These are phyloP conservation scores for Nyctibius bracteatus DNA, from an alignment of 2,113 vertebrate genomes.

Conservation along the genomic window DNA sequence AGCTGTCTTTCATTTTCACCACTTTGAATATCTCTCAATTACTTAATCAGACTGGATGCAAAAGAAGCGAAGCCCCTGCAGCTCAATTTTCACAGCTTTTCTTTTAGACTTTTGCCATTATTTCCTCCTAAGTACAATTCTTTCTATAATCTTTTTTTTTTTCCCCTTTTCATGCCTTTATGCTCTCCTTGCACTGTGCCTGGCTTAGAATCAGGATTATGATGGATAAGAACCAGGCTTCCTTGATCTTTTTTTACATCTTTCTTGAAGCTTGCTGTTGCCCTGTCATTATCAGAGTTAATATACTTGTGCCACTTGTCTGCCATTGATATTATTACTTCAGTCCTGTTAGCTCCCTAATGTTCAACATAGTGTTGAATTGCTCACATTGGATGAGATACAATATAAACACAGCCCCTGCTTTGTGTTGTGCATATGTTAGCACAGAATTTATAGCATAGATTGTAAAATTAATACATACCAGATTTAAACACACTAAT, in stretches of 20 bases:
- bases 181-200: background rate
- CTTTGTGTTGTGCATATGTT: fast-evolving
- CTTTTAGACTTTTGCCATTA: background rate
- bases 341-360: background rate
- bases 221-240: background rate
- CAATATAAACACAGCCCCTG: background rate
- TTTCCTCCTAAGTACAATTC: background rate
- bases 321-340: background rate
- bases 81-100: background rate
- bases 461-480: background rate
- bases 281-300: background rate
- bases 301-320: background rate
- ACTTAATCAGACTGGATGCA: conserved; percentile 8
- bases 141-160: background rate
- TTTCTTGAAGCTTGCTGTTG: background rate
- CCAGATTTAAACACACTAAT: fast-evolving
- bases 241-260: background rate
- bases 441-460: background rate
- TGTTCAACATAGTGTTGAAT: background rate
- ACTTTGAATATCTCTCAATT: conserved; percentile 5
- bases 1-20: conserved; percentile 41
- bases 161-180: background rate
- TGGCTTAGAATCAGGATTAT: background rate
- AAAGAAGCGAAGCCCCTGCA: background rate
- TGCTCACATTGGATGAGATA: background rate